Evolutionary conservation across 2,113 vertebrate species (phyloP), one percentile per base, ranked within the genome.

Genomic region (Vidua macroura): DNA sequence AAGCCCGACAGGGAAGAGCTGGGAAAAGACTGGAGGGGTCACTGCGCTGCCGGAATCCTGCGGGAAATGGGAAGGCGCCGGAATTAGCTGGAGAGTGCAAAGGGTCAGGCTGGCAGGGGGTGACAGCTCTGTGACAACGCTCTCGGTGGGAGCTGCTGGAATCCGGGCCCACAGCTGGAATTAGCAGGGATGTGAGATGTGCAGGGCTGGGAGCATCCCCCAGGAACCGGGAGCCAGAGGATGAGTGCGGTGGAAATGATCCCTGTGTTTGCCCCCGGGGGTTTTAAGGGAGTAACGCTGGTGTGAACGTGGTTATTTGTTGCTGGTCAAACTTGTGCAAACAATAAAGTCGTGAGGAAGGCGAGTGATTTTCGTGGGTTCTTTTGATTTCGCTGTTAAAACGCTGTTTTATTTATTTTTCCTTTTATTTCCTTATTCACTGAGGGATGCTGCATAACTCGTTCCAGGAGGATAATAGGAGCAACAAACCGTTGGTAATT

Each of bases 91-190:
- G 28, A 22, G 53, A 62, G 70, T 89, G 91, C 59, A 18, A 83
- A 92, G 81, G 81, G 83, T 58, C 39, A 20, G 81, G 79, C 78
- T 72, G 88, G 62, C 72, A 30, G 83, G 83, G 62, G 69, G 80
- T 90, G 90, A 64, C 82, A 87, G 48, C 16, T 33, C 43, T 2
- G 74, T 87, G 92, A 79, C 70, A 73, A 35, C 4, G 46, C 46
- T 63, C 67, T 3, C 87, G 21, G 82, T 1, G 15, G 49, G 66
- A 63, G 58, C 66, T 1, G 9, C 5, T 63, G 93, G 58, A 9
- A 74, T 23, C 58, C 27, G 37, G n/a, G 12, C n/a, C 46, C 77
- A 2, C 68, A 30, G n/a, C 84, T 91, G 92, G 74, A 52, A 19
- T 93, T 28, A 28, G 22, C 82, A 3, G 53, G 53, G 14, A 30